Evolutionary conservation across 2,797 vertebrate genomes (phyloP).

Genomic region (Caiman crocodilus): DNA sequence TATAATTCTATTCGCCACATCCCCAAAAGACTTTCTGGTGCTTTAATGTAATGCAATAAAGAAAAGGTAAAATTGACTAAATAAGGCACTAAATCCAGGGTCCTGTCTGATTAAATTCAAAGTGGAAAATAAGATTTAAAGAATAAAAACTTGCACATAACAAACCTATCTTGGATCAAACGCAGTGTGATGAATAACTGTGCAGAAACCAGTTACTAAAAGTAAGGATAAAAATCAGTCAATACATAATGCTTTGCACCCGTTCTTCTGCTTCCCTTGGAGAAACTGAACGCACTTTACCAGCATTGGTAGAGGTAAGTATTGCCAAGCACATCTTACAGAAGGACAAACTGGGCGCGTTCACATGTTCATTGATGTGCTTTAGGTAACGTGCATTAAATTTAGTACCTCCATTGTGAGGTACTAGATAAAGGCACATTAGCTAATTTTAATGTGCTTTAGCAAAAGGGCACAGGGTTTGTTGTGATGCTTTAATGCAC

Average conservation of each 20-base stretch:
- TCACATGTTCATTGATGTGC: too few species aligned
- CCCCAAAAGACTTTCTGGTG: slow-evolving; percentile 40
- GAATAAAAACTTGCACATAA: neutral
- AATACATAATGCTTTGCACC: neutral
- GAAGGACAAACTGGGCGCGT: neutral
- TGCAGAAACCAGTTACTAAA: neutral
- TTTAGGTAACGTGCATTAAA: too few species aligned
- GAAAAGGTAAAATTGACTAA: slow-evolving; percentile 43
- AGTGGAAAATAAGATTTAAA: neutral
- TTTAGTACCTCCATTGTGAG: too few species aligned
- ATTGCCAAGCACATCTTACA: neutral
- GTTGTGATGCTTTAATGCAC: too few species aligned
- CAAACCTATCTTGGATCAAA: neutral
- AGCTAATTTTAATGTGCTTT: too few species aligned
- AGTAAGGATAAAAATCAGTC: neutral
- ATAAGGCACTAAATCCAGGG: slow-evolving; percentile 2
- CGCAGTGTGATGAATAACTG: neutral
- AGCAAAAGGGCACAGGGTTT: too few species aligned
- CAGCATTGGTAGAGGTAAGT: neutral
- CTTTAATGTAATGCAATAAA: slow-evolving; percentile 32
- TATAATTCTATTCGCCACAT: slow-evolving; percentile 63
- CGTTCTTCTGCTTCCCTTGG: neutral
- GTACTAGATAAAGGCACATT: too few species aligned
- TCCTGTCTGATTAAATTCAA: neutral
- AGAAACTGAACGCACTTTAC: slow-evolving; percentile 27